A percentile compares a stretch with the other conserved stretches of the same genome.
phyloP scores from a whole-genome alignment of 2,797 vertebrate genomes.

The Triplophysa yarkandensis region DNA sequence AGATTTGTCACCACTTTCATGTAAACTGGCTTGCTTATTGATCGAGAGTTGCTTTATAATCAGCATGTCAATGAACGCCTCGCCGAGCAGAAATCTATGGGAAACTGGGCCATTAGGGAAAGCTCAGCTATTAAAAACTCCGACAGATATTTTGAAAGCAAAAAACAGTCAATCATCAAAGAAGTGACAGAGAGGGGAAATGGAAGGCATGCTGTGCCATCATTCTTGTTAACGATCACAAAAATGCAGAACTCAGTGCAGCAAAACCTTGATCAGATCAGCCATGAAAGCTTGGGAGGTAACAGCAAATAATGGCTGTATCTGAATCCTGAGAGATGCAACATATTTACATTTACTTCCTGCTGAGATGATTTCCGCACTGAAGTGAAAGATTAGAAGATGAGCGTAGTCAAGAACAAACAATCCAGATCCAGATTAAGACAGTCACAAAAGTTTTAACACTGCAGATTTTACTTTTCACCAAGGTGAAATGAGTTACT shows the following conservation, averaged over 20 bases:
- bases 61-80: constrained; percentile 31
- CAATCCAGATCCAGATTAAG: neutral
- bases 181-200: constrained; percentile 35
- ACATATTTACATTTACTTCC: constrained; percentile 19
- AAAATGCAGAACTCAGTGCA: constrained; percentile 23
- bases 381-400: neutral
- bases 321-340: constrained; percentile 4
- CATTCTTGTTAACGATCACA: constrained; percentile 37
- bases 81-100: constrained; percentile 34
- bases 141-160: constrained; percentile 33
- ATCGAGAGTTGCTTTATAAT: constrained; percentile 42
- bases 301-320: constrained; percentile 11
- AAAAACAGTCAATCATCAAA: constrained; percentile 34
- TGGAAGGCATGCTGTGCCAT: constrained; percentile 36
- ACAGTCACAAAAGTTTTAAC: neutral
- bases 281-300: constrained; percentile 32
- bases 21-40: constrained; percentile 37
- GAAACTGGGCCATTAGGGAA: constrained; percentile 35
- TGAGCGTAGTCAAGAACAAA: neutral
- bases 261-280: constrained; percentile 8
- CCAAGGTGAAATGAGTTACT: neutral
- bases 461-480: no score
- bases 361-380: neutral
- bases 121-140: constrained; percentile 40
- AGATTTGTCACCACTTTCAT: constrained; percentile 26